These are phyloP conservation scores for Lophura nycthemera DNA, from an alignment of 2,113 vertebrate species.

Conservation along the genomic window DNA sequence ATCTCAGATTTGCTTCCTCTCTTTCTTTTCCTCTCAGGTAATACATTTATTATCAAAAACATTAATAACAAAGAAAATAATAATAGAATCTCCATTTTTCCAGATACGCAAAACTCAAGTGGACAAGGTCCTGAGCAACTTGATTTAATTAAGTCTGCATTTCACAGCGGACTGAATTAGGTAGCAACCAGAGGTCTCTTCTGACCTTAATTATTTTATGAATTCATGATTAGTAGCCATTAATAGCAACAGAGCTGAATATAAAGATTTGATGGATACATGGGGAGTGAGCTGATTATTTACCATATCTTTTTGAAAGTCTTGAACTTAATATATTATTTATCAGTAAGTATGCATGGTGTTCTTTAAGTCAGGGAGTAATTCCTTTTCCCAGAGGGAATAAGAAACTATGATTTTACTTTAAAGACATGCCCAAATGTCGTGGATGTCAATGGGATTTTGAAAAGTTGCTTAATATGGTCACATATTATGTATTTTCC, in stretches of 20 bases:
- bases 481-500: not conserved
- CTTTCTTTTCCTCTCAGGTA: not conserved
- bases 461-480: not conserved
- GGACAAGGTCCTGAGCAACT: not conserved
- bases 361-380: not conserved
- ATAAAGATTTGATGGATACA: conserved; percentile 17
- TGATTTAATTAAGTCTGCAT: conserved; percentile 20
- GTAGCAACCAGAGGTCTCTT: not conserved
- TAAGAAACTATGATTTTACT: not conserved
- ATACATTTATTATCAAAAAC: not conserved
- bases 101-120: not conserved
- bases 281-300: conserved; percentile 19
- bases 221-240: conserved; percentile 33
- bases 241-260: not conserved
- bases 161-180: conserved; percentile 3
- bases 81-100: not conserved
- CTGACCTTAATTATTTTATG: conserved; percentile 50
- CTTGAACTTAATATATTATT: conserved; percentile 24
- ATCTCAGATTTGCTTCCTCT: not conserved
- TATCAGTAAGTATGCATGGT: not conserved
- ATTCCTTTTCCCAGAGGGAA: not conserved
- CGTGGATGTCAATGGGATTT: conserved; percentile 15
- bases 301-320: not conserved
- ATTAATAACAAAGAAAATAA: not conserved
- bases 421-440: not conserved